These are phyloP conservation scores for Arbacia lixula DNA, from an alignment of 53 echinoderm and acorn worm genomes.

Conservation along the genomic window DNA sequence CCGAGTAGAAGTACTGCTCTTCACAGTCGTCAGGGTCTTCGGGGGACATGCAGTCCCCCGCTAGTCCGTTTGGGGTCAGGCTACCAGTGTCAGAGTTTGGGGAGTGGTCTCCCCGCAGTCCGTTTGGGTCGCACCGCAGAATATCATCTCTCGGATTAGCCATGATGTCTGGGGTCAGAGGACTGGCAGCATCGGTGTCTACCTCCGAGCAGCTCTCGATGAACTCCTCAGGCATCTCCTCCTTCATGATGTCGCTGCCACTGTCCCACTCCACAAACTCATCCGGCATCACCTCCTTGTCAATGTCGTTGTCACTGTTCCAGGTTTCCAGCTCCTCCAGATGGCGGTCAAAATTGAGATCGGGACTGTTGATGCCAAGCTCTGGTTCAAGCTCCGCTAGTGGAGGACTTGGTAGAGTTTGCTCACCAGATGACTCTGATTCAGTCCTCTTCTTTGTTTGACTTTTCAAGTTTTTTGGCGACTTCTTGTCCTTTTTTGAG, in stretches of 20 bases:
- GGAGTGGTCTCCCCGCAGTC: constrained; percentile 37
- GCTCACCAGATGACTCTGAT: constrained; percentile 43
- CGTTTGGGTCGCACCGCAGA: constrained; percentile 28
- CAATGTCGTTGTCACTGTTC: constrained; percentile 94
- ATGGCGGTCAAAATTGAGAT: constrained; percentile 73
- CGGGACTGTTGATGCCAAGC: constrained; percentile 50
- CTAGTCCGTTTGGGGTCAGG: constrained; percentile 39
- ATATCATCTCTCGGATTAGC: neutral
- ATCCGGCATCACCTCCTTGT: constrained; percentile 94
- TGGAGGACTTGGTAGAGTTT: constrained; percentile 9
- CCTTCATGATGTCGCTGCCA: constrained; percentile 88
- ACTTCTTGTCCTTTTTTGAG: constrained; percentile 78
- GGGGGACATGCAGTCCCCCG: constrained; percentile 52
- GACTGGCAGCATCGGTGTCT: constrained; percentile 27
- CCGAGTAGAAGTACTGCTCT: constrained; percentile 67
- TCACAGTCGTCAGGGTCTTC: constrained; percentile 33
- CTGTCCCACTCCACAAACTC: constrained; percentile 96
- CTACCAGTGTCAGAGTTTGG: constrained; percentile 20
- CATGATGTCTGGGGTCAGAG: constrained; percentile 4
- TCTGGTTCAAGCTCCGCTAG: constrained; percentile 66
- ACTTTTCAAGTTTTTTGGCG: constrained; percentile 62
- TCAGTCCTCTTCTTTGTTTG: constrained; percentile 42
- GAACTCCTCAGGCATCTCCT: constrained; percentile 89
- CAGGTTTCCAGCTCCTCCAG: constrained; percentile 83
- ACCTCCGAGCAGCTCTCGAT: constrained; percentile 84